Percentiles rank a stretch among this genome's conserved stretches.
These are phyloP conservation scores for Atta cephalotes DNA, from an alignment of 1,140 invertebrate genomes.

Conservation along the genomic window DNA sequence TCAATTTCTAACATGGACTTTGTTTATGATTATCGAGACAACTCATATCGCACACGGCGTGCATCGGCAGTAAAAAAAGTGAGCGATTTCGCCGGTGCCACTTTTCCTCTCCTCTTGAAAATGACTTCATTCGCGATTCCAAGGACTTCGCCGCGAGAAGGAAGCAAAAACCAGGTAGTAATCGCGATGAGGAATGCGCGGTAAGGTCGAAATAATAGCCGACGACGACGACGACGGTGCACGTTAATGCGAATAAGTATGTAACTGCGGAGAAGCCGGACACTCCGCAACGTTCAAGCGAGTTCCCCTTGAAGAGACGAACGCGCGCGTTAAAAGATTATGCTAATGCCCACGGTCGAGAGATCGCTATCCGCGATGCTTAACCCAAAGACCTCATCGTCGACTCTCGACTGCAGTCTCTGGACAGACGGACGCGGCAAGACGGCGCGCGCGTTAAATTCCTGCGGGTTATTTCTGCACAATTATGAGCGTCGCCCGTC, in stretches of 20 bases:
- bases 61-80: slow-evolving; percentile 15
- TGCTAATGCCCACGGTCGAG: slow-evolving; percentile 56
- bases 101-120: slow-evolving; percentile 54
- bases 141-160: slow-evolving; percentile 71
- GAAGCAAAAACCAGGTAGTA: slow-evolving; percentile 74
- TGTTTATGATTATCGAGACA: not conserved
- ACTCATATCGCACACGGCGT: not conserved
- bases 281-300: not conserved
- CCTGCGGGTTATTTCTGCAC: slow-evolving; percentile 67
- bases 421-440: not conserved
- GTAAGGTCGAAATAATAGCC: slow-evolving; percentile 73
- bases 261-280: not conserved
- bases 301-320: slow-evolving; percentile 5
- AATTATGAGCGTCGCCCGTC: slow-evolving; percentile 49
- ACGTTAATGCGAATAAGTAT: slow-evolving; percentile 42
- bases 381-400: slow-evolving; percentile 68
- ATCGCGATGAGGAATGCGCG: slow-evolving; percentile 69
- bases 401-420: slow-evolving; percentile 13
- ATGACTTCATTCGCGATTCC: slow-evolving; percentile 76
- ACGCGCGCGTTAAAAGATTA: slow-evolving; percentile 59
- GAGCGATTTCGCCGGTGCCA: slow-evolving; percentile 40
- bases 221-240: slow-evolving; percentile 2
- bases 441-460: slow-evolving; percentile 68
- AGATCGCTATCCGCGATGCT: slow-evolving; percentile 65
- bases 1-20: not conserved